Percentiles rank a stretch among this genome's conserved stretches.
These are phyloP conservation scores for Oxyruncus cristatus DNA, from an alignment of 2,113 vertebrate genomes.

Conservation along the genomic window DNA sequence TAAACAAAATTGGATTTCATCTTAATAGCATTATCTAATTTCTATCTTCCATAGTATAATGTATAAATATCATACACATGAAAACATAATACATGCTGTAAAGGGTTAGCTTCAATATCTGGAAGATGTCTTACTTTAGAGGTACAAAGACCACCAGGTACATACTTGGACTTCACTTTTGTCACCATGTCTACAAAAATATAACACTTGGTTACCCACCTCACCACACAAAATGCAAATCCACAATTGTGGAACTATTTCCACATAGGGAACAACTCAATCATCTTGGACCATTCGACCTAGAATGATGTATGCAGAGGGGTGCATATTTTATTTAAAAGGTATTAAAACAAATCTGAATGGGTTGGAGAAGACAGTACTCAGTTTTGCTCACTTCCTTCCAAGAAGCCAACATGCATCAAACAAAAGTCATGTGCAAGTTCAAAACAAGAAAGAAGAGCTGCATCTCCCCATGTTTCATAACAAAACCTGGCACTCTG, in stretches of 20 bases:
- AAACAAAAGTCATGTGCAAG: neutral
- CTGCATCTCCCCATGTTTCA: neutral
- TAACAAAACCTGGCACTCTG: neutral
- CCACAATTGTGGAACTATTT: neutral
- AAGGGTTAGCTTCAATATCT: neutral
- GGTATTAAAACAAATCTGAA: neutral
- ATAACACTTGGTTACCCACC: neutral
- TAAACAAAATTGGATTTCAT: neutral
- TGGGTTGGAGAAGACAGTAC: neutral
- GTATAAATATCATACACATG: neutral
- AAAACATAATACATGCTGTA: neutral
- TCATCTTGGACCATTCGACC: neutral
- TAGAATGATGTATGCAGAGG: neutral
- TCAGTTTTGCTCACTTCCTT: neutral
- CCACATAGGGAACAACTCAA: neutral
- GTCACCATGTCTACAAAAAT: neutral
- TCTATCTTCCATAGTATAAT: neutral
- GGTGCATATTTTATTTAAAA: fast-evolving
- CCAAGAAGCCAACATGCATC: neutral
- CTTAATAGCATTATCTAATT: neutral
- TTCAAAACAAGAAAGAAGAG: neutral
- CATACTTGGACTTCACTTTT: neutral
- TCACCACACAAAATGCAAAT: neutral
- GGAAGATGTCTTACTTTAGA: neutral
- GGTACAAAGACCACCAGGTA: neutral